Evolutionary conservation across 2,113 vertebrate species (phyloP).

Genomic region (Bubalus kerabau): DNA sequence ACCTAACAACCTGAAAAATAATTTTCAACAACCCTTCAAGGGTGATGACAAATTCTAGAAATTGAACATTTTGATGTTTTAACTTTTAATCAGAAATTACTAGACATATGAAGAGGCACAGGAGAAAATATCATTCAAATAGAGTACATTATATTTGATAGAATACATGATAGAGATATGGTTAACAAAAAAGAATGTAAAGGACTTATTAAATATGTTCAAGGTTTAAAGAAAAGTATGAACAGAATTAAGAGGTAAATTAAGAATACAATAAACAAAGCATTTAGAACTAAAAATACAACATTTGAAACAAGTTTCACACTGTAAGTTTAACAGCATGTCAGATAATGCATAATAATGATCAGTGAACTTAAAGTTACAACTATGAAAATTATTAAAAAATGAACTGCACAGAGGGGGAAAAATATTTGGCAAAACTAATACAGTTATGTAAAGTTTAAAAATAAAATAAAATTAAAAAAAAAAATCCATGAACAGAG

Average conservation of each 20-base stretch:
- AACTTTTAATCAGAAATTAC: background rate
- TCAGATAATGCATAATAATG: background rate
- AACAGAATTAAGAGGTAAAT: background rate
- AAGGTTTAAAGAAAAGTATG: background rate
- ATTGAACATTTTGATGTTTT: background rate
- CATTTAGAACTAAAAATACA: background rate
- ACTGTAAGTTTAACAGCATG: background rate
- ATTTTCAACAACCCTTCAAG: background rate
- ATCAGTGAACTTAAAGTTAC: background rate
- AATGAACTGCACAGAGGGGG: background rate
- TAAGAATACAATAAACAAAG: background rate
- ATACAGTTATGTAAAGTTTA: no score
- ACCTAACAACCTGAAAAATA: background rate
- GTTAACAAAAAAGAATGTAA: background rate
- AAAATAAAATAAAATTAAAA: no score
- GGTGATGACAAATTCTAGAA: background rate
- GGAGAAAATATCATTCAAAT: background rate
- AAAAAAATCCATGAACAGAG: background rate
- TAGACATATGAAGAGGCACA: background rate
- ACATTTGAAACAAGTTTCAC: background rate
- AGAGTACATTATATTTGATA: background rate
- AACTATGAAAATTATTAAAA: background rate
- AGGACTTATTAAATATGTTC: background rate
- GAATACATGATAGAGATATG: background rate
- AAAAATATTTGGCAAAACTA: background rate